These are phyloP conservation scores for Triplophysa yarkandensis DNA, from an alignment of 2,797 vertebrate genomes.

Conservation along the genomic window DNA sequence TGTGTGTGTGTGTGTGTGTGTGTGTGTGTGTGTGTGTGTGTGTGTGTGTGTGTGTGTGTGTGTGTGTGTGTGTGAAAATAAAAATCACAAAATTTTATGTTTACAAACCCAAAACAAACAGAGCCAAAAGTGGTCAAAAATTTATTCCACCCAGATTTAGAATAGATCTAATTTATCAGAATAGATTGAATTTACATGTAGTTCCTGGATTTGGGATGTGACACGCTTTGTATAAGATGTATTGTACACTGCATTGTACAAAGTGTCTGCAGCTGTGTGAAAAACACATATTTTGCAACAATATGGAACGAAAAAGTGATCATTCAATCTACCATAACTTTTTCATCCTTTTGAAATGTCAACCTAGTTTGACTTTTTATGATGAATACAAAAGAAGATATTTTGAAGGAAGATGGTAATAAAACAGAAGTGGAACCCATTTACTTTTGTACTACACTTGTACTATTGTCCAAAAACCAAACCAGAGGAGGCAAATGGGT, in stretches of 20 bases:
- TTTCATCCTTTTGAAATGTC: no score
- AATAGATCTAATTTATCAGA: neutral
- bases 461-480: no score
- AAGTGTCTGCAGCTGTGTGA: neutral
- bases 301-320: no score
- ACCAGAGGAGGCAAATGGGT: no score
- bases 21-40: no score
- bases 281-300: neutral
- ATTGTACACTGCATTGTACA: neutral
- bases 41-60: neutral
- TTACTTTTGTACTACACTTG: no score
- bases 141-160: neutral
- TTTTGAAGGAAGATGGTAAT: no score
- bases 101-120: neutral
- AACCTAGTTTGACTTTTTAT: no score
- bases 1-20: neutral
- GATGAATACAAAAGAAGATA: no score
- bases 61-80: neutral
- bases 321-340: no score
- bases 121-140: neutral
- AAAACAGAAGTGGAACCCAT: no score
- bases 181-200: neutral
- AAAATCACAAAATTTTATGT: neutral
- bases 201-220: neutral
- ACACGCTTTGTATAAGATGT: neutral